Evolutionary conservation across 2,113 vertebrate species (phyloP).

Genomic region (Dipodomys spectabilis): DNA sequence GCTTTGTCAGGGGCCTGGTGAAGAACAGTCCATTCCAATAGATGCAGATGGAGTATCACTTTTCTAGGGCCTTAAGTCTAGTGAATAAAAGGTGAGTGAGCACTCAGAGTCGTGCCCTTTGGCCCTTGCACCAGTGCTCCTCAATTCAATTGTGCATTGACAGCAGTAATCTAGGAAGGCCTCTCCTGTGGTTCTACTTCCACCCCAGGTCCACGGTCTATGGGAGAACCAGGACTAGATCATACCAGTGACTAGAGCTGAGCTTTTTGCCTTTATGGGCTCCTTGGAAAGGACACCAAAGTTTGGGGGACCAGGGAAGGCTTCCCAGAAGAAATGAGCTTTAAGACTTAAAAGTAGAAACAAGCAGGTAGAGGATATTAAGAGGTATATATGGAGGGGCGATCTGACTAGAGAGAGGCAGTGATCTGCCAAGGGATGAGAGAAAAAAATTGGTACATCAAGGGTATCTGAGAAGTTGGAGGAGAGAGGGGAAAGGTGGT

Average conservation of each 20-base stretch:
- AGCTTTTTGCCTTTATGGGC: not conserved
- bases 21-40: not conserved
- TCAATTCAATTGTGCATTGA: not conserved
- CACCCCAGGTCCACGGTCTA: no score
- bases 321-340: not conserved
- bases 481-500: not conserved
- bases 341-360: not conserved
- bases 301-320: not conserved
- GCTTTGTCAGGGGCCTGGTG: not conserved
- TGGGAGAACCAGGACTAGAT: no score
- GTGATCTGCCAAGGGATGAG: not conserved
- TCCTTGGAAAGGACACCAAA: not conserved
- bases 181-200: not conserved
- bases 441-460: not conserved
- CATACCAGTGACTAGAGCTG: not conserved
- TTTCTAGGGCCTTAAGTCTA: not conserved
- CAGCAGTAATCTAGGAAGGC: not conserved
- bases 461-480: not conserved
- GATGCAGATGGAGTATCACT: not conserved
- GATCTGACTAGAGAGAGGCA: not conserved
- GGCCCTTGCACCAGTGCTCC: not conserved
- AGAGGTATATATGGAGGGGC: not conserved
- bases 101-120: not conserved
- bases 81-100: not conserved
- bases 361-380: not conserved